Base-by-base conservation (phyloP, 2,797 vertebrate species). In the Rousettus madagascariensis region DNA sequence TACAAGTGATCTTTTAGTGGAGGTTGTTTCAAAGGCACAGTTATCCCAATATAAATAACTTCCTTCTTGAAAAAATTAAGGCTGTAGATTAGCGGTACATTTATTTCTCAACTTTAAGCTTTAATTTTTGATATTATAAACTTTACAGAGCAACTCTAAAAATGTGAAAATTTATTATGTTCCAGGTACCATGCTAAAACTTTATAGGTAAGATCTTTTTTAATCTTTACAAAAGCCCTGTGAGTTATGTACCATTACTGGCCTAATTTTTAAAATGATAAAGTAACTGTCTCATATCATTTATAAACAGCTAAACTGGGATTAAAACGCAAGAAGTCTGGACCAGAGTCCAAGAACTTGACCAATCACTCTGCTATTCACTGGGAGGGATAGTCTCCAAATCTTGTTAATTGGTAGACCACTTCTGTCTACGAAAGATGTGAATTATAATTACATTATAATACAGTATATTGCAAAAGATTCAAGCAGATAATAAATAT, bases 1-100 rank as follows among this genome's bases (percentile, higher is more conserved):
- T 89, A 92, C 46, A 91, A 68, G 30, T 84, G 20, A 92, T 94
- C 33, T 97, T 91, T 95, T 26, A 38, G 9, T 83, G 22, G 38
- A 55, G 12, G 69, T 92, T n/a, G 3, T 61, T 46, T 83, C 4
- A 63, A 86, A 4, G 38, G 4, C 8, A 89, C 3, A 26, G 6
- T 83, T 75, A 36, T 84, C 75, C 33, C 5, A 72, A 26, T 65
- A 33, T 90, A 61, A 63, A 17, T 77, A 91, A 61, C 30, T 65
- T 71, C 15, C 11, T 75, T 65, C 24, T 85, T 71, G 30, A 33
- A 90, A 94, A 57, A 82, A 4, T 4, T 46, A 59, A 74, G 26
- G 8, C 38, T 86, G 2, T 22, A 68, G 51, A 59, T 95, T 46
- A 46, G 16, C 10, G 41, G 8, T 75, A 24, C 2, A 15, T 74